Evolutionary conservation across 2,113 vertebrate genomes (phyloP), one percentile per base, ranked within the genome.

Genomic region (Bufo gargarizans): DNA sequence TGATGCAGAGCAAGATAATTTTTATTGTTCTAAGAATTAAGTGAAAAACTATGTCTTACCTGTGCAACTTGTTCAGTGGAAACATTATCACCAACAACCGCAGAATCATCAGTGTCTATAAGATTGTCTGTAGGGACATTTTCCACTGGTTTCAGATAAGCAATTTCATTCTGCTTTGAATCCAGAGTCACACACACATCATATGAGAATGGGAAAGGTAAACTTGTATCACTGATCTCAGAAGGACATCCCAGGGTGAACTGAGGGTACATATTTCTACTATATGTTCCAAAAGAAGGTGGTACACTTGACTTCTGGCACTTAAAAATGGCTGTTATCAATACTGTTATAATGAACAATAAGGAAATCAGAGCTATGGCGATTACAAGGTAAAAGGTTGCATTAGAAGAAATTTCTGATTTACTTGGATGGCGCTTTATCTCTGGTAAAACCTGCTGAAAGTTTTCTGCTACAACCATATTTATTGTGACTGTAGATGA

Each of bases 201-300:
- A 76, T 76, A 76, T 76, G 72, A 76, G 72, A 76, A 76, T 76
- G 72, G 72, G 72, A 76, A 76, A 76, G 72, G 72, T 76, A 76
- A 76, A 76, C 72, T 76, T 49, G 87, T 86, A 92, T 85, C 50
- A 89, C 88, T 45, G 91, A 33, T 20, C 84, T 82, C 3, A 93
- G 86, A 50, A 47, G 90, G 81, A 90, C 69, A 14, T 91, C 92
- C 74, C 90, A 82, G 69, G 90, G 92, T 3, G 90, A 89, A 0
- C 89, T 88, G 0, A 89, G 91, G 55, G 86, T 91, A 3, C 89
- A 91, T 0, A 90, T 80, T 93, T 95, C 78, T 88, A 53, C 20
- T 71, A 11, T 74, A 61, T 96, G 84, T 0, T 77, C 90, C 84
- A 92, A 47, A 10, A 90, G 59, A 3, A 55, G 81, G 53, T 11